These are phyloP conservation scores for Machaerirhynchus nigripectus DNA, from an alignment of 2,113 vertebrate species.

Conservation along the genomic window DNA sequence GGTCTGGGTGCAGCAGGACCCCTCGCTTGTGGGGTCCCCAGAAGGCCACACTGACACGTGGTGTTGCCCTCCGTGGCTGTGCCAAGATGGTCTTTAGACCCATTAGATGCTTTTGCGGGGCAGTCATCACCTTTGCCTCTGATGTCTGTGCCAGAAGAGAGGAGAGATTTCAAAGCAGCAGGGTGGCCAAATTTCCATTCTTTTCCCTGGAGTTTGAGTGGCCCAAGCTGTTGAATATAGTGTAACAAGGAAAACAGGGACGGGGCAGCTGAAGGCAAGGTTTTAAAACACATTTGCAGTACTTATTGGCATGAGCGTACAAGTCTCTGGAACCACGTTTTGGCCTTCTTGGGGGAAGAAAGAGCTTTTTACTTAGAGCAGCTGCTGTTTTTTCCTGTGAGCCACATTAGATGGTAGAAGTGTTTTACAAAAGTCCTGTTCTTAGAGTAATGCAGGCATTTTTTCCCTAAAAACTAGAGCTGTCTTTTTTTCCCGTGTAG, in stretches of 20 bases:
- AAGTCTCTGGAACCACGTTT: background rate
- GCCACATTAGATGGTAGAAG: background rate
- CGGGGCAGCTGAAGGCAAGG: background rate
- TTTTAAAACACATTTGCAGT: background rate
- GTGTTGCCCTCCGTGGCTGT: background rate
- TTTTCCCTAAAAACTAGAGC: background rate
- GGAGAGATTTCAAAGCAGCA: background rate
- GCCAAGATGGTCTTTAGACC: background rate
- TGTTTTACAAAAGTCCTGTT: background rate
- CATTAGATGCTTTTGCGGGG: background rate
- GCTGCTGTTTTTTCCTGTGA: background rate
- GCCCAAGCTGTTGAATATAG: background rate
- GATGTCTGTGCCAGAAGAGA: background rate
- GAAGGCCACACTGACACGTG: fast-evolving
- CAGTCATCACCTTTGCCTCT: background rate
- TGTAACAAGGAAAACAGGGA: background rate
- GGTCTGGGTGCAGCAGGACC: background rate
- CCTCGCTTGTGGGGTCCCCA: background rate
- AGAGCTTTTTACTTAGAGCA: background rate
- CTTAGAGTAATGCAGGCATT: background rate
- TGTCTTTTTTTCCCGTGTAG: background rate
- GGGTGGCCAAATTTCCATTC: background rate
- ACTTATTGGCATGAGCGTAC: background rate
- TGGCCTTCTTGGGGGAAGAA: background rate
- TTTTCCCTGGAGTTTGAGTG: background rate